Conservation (phyloP, 30 jellyfish, hydroid and myxozoan species). For the Aurelia sp. region DNA sequence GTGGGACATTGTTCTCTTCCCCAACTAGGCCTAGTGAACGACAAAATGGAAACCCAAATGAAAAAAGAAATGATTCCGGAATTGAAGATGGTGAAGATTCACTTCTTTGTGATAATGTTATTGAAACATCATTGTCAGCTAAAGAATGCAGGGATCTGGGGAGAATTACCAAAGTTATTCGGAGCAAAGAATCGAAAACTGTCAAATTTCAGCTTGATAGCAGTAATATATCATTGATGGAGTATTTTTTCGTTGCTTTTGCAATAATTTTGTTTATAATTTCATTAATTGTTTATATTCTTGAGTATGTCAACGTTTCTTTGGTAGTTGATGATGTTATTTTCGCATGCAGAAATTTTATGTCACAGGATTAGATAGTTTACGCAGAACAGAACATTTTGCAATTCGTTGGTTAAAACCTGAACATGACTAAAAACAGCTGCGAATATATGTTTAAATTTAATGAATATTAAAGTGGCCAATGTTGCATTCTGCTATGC, state of each 20-base stretch:
- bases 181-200: conserved; percentile 62
- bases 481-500: too few relatives aligned
- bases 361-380: too few relatives aligned
- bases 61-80: conserved; percentile 88
- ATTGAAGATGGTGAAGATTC: conserved; percentile 91
- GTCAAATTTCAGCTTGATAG: conserved; percentile 56
- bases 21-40: not conserved
- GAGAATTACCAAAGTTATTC: conserved; percentile 47
- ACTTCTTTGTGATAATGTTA: conserved; percentile 44
- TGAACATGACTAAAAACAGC: too few relatives aligned
- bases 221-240: not conserved
- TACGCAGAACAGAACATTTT: too few relatives aligned
- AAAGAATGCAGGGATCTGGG: conserved; percentile 71
- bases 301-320: not conserved
- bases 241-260: conserved; percentile 37
- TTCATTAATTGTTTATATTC: conserved; percentile 23
- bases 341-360: too few relatives aligned
- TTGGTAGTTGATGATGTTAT: too few relatives aligned
- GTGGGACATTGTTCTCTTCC: conserved; percentile 1
- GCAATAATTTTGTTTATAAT: conserved; percentile 15
- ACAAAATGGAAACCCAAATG: conserved; percentile 16
- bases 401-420: too few relatives aligned
- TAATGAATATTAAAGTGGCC: too few relatives aligned
- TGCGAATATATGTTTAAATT: too few relatives aligned
- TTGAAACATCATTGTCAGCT: conserved; percentile 70